A percentile compares a stretch with the other conserved stretches of the same genome.
Conservation (phyloP, 1,140 invertebrate genomes). For the Antheraea pernyi region DNA sequence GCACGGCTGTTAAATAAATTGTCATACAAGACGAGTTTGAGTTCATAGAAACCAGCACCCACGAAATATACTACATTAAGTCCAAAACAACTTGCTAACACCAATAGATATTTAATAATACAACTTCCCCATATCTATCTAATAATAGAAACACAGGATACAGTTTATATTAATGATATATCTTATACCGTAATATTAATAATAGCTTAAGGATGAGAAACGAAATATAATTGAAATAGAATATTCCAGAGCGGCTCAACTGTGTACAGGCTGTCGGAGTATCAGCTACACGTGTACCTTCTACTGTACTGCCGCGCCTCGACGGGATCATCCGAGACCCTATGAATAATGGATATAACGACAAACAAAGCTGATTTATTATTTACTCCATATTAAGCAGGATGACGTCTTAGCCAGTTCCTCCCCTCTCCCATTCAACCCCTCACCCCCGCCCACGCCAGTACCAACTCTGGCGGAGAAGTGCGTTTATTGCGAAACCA, state of each 20-base stretch:
- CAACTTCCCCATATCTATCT: background rate
- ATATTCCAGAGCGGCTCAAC: background rate
- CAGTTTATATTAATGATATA: background rate
- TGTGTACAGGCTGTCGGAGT: background rate
- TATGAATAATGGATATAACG: conserved; percentile 20
- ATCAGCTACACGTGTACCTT: background rate
- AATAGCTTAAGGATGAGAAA: background rate
- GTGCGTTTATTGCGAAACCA: conserved; percentile 7
- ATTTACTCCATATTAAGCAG: conserved; percentile 26
- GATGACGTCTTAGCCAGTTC: conserved; percentile 10
- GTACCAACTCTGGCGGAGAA: background rate
- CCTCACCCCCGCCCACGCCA: background rate
- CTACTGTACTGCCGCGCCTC: background rate
- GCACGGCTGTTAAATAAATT: too few relatives aligned
- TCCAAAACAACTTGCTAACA: too few relatives aligned
- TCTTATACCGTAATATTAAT: background rate
- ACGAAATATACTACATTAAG: too few relatives aligned
- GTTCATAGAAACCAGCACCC: too few relatives aligned
- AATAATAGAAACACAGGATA: background rate
- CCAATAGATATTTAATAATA: too few relatives aligned
- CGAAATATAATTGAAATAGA: background rate
- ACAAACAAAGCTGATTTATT: conserved; percentile 26
- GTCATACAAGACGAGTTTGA: too few relatives aligned
- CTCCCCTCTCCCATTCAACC: background rate
- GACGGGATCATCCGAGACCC: conserved; percentile 11